A percentile compares a stretch with the other conserved stretches of the same genome.
These are phyloP conservation scores for Periphyllus acericola DNA, from an alignment of 2,888 invertebrate species.

Conservation along the genomic window DNA sequence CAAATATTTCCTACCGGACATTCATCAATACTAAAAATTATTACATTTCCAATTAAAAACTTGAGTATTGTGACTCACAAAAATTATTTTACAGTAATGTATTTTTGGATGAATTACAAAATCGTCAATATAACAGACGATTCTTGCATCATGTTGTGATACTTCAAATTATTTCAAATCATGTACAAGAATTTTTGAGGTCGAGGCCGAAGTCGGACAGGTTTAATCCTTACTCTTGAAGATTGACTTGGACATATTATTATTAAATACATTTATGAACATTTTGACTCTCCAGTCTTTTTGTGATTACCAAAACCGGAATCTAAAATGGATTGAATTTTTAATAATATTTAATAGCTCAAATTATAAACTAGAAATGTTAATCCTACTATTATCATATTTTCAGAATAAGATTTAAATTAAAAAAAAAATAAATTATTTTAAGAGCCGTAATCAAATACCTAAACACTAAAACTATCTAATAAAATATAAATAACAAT, in stretches of 20 bases:
- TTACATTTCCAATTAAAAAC: background rate
- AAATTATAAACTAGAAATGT: too few species aligned
- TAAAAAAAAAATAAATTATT: too few species aligned
- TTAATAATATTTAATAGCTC: background rate
- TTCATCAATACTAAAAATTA: background rate
- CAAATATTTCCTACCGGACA: slow-evolving; percentile 43
- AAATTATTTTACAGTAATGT: background rate
- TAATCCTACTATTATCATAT: too few species aligned
- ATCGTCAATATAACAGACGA: background rate
- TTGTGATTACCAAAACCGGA: background rate
- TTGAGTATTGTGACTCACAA: slow-evolving; percentile 6
- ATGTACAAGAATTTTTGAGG: slow-evolving; percentile 41
- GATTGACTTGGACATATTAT: background rate
- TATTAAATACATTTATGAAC: background rate
- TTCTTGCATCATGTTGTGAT: slow-evolving; percentile 8
- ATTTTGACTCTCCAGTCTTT: background rate
- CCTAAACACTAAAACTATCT: too few species aligned
- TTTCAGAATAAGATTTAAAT: too few species aligned
- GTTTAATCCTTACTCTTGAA: slow-evolving; percentile 38
- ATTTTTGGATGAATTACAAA: background rate
- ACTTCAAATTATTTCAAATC: slow-evolving; percentile 19
- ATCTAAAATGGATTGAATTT: background rate
- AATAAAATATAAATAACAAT: too few species aligned
- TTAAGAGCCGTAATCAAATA: too few species aligned
- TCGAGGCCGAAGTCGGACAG: slow-evolving; percentile 43